phyloP scores from a whole-genome alignment of 2,113 vertebrate genomes.

The Todiramphus chloris region DNA sequence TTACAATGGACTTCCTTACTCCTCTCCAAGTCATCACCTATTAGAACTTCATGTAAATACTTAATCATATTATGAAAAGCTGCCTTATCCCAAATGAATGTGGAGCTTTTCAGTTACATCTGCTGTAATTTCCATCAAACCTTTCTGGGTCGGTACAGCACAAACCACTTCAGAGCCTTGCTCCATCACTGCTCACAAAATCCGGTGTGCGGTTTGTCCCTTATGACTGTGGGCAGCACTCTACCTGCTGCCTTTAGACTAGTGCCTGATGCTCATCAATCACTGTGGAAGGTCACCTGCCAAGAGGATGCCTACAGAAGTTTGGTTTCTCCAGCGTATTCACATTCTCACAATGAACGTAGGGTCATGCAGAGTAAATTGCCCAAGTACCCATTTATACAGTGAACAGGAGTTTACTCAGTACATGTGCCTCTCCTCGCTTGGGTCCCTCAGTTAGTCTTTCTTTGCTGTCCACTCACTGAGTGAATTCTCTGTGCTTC shows the following conservation, averaged over 20 bases:
- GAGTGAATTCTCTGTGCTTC: background rate
- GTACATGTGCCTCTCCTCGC: accelerated
- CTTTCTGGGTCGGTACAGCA: background rate
- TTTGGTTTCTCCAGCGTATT: background rate
- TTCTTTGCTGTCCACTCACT: background rate
- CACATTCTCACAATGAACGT: background rate
- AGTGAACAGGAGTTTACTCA: background rate
- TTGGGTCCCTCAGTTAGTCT: accelerated
- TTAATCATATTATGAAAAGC: background rate
- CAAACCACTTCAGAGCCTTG: background rate
- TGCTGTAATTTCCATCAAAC: background rate
- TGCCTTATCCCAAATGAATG: background rate
- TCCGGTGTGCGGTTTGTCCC: background rate
- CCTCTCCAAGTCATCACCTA: background rate
- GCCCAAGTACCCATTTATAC: background rate
- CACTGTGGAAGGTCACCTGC: background rate
- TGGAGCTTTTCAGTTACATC: background rate
- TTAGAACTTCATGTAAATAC: background rate
- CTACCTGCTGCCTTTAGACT: background rate
- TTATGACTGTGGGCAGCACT: background rate
- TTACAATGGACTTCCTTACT: background rate
- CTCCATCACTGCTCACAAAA: background rate
- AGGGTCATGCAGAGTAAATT: accelerated
- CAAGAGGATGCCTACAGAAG: background rate
- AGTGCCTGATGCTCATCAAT: background rate